A percentile compares a stretch with the other conserved stretches of the same genome.
These are phyloP conservation scores for Pseudopleuronectes americanus DNA, from an alignment of 2,797 vertebrate species.

Conservation along the genomic window DNA sequence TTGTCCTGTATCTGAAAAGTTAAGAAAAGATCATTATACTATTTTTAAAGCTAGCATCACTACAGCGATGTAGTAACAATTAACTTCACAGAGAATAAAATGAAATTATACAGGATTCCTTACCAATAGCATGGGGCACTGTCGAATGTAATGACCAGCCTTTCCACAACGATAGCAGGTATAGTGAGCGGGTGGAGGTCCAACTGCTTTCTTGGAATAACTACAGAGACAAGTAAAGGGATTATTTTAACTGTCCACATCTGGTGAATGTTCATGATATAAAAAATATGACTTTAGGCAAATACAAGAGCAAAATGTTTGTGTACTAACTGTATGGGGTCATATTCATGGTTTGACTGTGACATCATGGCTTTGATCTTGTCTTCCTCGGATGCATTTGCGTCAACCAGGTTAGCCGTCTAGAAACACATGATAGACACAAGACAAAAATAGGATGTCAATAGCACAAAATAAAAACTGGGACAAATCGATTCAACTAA, in stretches of 20 bases:
- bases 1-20: constrained; percentile 88
- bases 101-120: constrained; percentile 28
- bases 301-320: neutral
- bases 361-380: constrained; percentile 99
- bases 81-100: neutral
- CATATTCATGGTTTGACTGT: constrained; percentile 98
- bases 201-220: constrained; percentile 96
- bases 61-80: neutral
- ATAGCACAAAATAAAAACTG: neutral
- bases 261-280: too few species aligned
- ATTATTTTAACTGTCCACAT: neutral
- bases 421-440: constrained; percentile 74
- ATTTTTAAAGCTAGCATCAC: neutral
- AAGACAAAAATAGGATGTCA: neutral
- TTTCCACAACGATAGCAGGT: constrained; percentile 97
- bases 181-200: constrained; percentile 95
- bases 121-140: constrained; percentile 96
- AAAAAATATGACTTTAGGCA: too few species aligned
- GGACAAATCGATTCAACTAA: neutral
- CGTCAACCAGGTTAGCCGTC: constrained; percentile 99
- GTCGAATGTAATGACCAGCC: constrained; percentile 97
- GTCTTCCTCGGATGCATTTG: constrained; percentile 99
- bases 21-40: too few species aligned
- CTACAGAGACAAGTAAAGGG: constrained; percentile 71
- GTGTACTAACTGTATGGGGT: constrained; percentile 95